These are phyloP conservation scores for Poeciliopsis infans DNA, from an alignment of 2,797 vertebrate genomes.

Conservation along the genomic window DNA sequence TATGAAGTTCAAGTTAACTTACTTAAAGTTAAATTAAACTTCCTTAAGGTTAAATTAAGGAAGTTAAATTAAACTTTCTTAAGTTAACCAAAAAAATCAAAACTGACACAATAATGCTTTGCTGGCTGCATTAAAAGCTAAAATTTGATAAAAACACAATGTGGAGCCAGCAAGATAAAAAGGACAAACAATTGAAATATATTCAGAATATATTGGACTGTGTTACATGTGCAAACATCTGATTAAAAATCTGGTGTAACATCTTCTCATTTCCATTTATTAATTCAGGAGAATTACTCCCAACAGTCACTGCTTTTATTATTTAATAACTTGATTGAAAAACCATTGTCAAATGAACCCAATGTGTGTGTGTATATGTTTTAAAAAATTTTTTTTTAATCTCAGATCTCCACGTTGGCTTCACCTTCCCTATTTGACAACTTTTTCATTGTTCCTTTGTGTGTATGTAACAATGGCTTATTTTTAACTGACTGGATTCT, in stretches of 20 bases:
- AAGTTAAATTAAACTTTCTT: background rate
- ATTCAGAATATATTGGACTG: background rate
- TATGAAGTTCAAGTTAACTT: too few relatives aligned
- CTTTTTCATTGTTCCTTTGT: slow-evolving; percentile 59
- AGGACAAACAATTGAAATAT: background rate
- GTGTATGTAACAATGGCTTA: slow-evolving; percentile 77
- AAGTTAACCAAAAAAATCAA: background rate
- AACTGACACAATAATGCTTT: background rate
- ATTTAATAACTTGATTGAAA: background rate
- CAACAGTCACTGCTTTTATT: background rate
- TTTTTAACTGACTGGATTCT: slow-evolving; percentile 71
- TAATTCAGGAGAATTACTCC: background rate
- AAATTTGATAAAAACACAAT: background rate
- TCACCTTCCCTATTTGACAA: slow-evolving; percentile 17
- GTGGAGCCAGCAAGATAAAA: background rate
- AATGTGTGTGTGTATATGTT: background rate
- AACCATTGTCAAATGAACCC: background rate
- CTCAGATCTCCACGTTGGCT: slow-evolving; percentile 2
- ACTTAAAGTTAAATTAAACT: background rate
- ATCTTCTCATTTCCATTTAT: background rate
- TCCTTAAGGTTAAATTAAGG: background rate
- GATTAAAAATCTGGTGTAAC: background rate
- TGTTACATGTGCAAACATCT: background rate
- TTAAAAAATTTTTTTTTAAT: background rate
- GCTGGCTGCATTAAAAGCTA: background rate